Evolutionary conservation across 2,888 invertebrate genomes (phyloP).

Genomic region (Pegoplata infirma): DNA sequence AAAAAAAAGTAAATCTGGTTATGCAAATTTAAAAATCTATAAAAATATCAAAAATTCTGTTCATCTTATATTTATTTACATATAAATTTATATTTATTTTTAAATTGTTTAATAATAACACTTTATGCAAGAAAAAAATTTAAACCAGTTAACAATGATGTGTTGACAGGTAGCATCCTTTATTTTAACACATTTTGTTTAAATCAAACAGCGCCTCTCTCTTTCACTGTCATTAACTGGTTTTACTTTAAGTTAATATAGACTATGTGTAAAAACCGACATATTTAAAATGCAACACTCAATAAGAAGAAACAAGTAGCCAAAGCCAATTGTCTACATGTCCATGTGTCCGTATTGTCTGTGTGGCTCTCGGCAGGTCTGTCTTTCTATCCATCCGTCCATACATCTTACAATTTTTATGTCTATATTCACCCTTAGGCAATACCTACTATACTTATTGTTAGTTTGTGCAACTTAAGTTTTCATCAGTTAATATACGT

Average conservation of each 20-base stretch:
- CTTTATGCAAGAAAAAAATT: background rate
- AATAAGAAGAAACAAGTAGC: conserved; percentile 48
- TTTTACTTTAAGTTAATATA: conserved; percentile 22
- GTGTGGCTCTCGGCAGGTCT: too few relatives aligned
- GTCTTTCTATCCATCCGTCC: background rate
- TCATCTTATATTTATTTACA: background rate
- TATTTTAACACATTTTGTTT: conserved; percentile 50
- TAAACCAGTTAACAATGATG: conserved; percentile 41
- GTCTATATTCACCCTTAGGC: conserved; percentile 45
- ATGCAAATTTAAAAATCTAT: too few relatives aligned
- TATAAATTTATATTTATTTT: background rate
- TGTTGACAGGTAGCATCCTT: conserved; percentile 56
- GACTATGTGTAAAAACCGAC: conserved; percentile 17
- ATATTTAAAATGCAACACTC: conserved; percentile 29
- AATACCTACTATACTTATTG: conserved; percentile 4
- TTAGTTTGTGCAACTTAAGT: conserved; percentile 26
- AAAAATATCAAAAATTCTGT: too few relatives aligned
- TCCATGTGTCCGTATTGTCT: too few relatives aligned
- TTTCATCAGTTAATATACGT: conserved; percentile 46
- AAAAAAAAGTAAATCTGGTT: too few relatives aligned
- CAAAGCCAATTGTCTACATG: conserved; percentile 19
- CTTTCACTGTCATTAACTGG: conserved; percentile 31
- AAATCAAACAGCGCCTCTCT: conserved; percentile 29
- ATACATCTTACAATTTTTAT: conserved; percentile 33
- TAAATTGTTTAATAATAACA: background rate